phyloP scores from a whole-genome alignment of 2,888 invertebrate genomes.

The Euplagia quadripunctaria region DNA sequence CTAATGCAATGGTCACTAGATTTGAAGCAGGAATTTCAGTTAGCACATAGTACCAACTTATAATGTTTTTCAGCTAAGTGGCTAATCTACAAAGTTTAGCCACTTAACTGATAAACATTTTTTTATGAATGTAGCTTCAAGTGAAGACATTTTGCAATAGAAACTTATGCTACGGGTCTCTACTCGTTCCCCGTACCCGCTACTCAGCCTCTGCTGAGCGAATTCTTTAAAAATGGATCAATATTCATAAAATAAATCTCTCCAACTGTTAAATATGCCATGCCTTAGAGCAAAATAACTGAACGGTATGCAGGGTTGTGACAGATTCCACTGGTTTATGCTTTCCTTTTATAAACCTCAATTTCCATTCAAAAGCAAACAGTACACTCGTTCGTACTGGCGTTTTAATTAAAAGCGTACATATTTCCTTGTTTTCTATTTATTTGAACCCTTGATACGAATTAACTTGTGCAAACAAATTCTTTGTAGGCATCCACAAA shows the following conservation, averaged over 20 bases:
- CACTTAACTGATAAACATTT: too few species aligned
- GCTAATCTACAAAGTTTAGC: too few species aligned
- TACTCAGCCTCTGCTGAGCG: too few species aligned
- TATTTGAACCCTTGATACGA: conserved; percentile 20
- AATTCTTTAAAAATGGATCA: not conserved
- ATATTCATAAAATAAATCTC: not conserved
- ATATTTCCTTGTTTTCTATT: conserved; percentile 21
- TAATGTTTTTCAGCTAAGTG: too few species aligned
- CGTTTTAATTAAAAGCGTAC: conserved; percentile 21
- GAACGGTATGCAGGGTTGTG: not conserved
- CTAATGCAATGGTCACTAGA: too few species aligned
- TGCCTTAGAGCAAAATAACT: not conserved
- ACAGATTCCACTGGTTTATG: not conserved
- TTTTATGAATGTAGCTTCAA: too few species aligned
- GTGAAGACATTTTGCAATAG: too few species aligned
- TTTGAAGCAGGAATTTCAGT: too few species aligned
- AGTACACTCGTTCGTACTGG: not conserved
- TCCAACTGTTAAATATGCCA: not conserved
- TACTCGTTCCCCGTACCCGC: too few species aligned
- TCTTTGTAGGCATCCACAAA: conserved; percentile 21
- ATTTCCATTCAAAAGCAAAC: conserved; percentile 16
- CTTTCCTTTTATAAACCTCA: conserved; percentile 8
- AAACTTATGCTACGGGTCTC: too few species aligned
- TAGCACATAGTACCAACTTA: too few species aligned
- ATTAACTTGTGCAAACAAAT: conserved; percentile 24